Evolutionary conservation across 2,113 vertebrate genomes (phyloP).

Genomic region (Protobothrops flavoviridis): DNA sequence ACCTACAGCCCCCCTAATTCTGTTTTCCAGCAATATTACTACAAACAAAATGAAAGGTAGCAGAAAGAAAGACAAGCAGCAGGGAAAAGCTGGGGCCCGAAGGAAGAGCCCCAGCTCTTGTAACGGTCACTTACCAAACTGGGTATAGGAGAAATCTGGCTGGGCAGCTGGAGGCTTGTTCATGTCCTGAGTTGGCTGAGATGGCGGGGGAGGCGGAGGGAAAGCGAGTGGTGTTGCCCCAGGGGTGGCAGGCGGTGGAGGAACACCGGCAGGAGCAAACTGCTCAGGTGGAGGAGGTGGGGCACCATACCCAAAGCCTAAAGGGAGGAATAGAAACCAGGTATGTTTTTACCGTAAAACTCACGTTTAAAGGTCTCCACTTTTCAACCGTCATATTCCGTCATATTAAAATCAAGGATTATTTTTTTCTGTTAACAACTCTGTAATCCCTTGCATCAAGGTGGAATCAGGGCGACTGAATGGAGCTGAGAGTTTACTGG

Average conservation of each 20-base stretch:
- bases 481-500: background rate
- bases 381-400: no score
- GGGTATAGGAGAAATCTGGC: slow-evolving; percentile 94
- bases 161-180: slow-evolving; percentile 94
- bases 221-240: slow-evolving; percentile 89
- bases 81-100: background rate
- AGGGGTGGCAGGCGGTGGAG: slow-evolving; percentile 91
- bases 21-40: background rate
- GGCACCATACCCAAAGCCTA: slow-evolving; percentile 94
- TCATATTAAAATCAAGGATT: background rate
- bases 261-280: slow-evolving; percentile 90
- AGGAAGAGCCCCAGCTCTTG: background rate
- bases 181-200: slow-evolving; percentile 96
- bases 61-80: background rate
- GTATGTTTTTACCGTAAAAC: rapidly evolving
- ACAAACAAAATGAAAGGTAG: slow-evolving; percentile 1
- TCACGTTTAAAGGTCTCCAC: background rate
- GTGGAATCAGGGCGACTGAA: background rate
- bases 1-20: background rate
- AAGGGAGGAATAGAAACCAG: background rate
- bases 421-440: background rate
- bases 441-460: background rate
- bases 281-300: slow-evolving; percentile 91
- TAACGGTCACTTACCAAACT: slow-evolving; percentile 87
- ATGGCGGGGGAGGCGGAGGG: slow-evolving; percentile 90